Evolutionary conservation across 2,797 vertebrate genomes (phyloP).

Genomic region (Loris lydekkerianus): DNA sequence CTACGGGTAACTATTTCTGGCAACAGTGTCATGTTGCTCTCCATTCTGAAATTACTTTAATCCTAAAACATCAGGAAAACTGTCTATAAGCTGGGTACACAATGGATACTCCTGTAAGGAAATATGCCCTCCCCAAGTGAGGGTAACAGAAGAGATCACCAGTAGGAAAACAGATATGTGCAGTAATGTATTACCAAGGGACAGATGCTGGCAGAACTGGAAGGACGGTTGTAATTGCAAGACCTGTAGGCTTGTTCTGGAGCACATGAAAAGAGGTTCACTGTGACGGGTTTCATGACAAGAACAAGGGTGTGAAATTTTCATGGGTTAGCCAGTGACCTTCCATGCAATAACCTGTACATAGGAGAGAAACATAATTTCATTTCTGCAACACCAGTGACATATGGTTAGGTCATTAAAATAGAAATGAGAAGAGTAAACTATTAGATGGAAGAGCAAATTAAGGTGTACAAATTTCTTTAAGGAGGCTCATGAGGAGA

Average conservation of each 20-base stretch:
- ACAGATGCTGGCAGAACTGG: not conserved
- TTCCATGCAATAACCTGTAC: not conserved
- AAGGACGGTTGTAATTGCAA: not conserved
- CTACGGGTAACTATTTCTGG: not conserved
- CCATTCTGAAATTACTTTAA: not conserved
- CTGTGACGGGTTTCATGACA: not conserved
- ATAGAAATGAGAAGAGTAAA: not conserved
- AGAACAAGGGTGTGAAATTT: not conserved
- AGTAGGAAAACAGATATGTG: not conserved
- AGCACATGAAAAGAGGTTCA: too few relatives aligned
- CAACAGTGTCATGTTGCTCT: not conserved
- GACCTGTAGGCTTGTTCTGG: not conserved
- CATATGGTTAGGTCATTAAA: not conserved
- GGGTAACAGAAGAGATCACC: not conserved
- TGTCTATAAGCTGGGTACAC: not conserved
- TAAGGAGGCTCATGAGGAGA: not conserved
- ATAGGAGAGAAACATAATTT: not conserved
- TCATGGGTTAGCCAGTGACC: not conserved
- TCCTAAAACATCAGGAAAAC: not conserved
- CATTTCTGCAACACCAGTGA: not conserved
- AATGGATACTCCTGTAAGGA: not conserved
- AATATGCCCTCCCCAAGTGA: not conserved
- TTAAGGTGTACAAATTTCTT: not conserved
- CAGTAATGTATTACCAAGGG: not conserved
- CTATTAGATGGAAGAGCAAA: not conserved